phyloP scores from a whole-genome alignment of 2,113 vertebrate genomes.

The Pseudorasbora parva region DNA sequence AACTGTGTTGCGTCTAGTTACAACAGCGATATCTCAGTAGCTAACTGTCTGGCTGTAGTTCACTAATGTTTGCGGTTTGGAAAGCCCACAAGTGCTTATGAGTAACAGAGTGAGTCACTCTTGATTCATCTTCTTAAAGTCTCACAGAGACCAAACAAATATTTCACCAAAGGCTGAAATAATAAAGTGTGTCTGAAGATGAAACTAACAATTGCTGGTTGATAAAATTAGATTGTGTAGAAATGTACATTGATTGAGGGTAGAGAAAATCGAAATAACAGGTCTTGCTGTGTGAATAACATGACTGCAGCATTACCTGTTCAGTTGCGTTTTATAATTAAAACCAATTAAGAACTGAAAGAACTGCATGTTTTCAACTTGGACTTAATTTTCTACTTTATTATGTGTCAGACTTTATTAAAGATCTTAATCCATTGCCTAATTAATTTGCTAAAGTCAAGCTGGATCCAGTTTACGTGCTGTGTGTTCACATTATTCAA shows the following conservation, averaged over 20 bases:
- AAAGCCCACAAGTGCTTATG: conserved; percentile 9
- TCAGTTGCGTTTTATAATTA: neutral
- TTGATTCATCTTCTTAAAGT: conserved; percentile 25
- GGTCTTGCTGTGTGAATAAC: neutral
- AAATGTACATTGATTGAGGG: neutral
- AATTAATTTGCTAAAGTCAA: conserved; percentile 13
- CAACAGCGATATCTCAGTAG: conserved; percentile 1
- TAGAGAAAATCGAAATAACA: neutral
- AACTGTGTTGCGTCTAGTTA: conserved; percentile 30
- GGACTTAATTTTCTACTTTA: neutral
- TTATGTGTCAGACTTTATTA: conserved; percentile 20
- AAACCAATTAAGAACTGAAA: conserved; percentile 3
- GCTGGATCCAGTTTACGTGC: neutral
- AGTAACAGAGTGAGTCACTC: conserved; percentile 20
- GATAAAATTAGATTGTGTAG: neutral
- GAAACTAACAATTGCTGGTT: neutral
- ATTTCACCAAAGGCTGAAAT: neutral
- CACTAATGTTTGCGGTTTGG: conserved; percentile 24
- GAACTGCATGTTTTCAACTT: neutral
- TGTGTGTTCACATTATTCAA: neutral
- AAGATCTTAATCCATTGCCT: neutral
- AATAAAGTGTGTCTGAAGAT: neutral
- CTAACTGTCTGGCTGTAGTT: neutral
- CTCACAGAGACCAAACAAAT: conserved; percentile 27
- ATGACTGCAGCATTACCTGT: neutral